phyloP scores from a whole-genome alignment of 2,888 invertebrate species.

The Parnassius mnemosyne region DNA sequence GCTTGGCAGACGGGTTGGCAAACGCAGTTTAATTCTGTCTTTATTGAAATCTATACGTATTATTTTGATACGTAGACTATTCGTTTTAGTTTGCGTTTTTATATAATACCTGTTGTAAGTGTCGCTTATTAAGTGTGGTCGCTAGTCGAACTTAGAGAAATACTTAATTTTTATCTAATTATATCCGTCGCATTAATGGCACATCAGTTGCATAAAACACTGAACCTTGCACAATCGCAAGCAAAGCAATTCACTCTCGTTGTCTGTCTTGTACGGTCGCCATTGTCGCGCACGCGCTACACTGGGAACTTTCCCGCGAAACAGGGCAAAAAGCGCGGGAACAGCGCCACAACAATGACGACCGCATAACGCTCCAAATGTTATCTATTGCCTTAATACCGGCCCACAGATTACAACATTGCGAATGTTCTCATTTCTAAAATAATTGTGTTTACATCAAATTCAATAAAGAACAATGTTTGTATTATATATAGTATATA shows the following conservation, averaged over 20 bases:
- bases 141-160: not conserved
- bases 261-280: conserved; percentile 51
- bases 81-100: too few relatives aligned
- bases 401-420: conserved; percentile 58
- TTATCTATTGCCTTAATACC: conserved; percentile 57
- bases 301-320: conserved; percentile 79
- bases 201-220: conserved; percentile 70
- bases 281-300: conserved; percentile 75
- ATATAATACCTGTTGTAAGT: too few relatives aligned
- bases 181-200: conserved; percentile 66
- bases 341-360: conserved; percentile 68
- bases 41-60: too few relatives aligned
- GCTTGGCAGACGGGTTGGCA: too few relatives aligned
- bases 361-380: conserved; percentile 76
- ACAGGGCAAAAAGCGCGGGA: conserved; percentile 77
- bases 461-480: not conserved
- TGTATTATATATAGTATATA: not conserved
- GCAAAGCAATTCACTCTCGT: conserved; percentile 73
- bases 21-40: too few relatives aligned
- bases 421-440: conserved; percentile 62
- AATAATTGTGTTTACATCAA: conserved; percentile 28
- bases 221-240: conserved; percentile 66
- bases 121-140: not conserved
- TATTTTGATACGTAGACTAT: too few relatives aligned
- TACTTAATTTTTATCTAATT: conserved; percentile 47